Conservation (phyloP, 1,140 invertebrate species). For the Lerema accius region DNA sequence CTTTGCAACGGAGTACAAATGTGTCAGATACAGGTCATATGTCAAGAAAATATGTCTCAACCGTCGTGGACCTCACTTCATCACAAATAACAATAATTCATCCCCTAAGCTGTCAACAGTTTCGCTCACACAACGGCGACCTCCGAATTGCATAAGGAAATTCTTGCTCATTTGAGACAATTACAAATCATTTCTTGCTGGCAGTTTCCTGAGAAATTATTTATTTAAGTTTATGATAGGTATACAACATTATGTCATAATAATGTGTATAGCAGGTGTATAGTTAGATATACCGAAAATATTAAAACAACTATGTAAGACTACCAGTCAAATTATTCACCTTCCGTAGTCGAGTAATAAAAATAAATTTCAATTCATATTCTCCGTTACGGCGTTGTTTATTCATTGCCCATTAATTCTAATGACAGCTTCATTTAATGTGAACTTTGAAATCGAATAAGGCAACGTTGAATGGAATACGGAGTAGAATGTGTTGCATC, state of each 20-base stretch:
- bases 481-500: conserved; percentile 34
- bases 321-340: too few relatives aligned
- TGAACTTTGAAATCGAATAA: conserved; percentile 22
- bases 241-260: too few relatives aligned
- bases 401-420: conserved; percentile 4
- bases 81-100: conserved; percentile 48
- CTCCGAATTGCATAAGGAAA: conserved; percentile 31
- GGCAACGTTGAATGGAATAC: conserved; percentile 12
- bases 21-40: conserved; percentile 30
- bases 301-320: too few relatives aligned
- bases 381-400: too few relatives aligned
- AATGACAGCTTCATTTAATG: conserved; percentile 16
- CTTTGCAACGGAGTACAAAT: conserved; percentile 28
- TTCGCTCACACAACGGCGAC: conserved; percentile 30
- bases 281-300: too few relatives aligned
- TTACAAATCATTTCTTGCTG: conserved; percentile 31
- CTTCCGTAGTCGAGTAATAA: too few relatives aligned
- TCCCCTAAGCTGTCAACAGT: conserved; percentile 41
- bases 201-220: conserved; percentile 2
- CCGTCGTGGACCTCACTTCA: conserved; percentile 33
- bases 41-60: conserved; percentile 38
- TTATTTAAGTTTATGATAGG: conserved; percentile 7
- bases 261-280: too few relatives aligned
- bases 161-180: conserved; percentile 18
- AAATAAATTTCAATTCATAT: too few relatives aligned